A percentile compares a stretch with the other conserved stretches of the same genome.
phyloP scores from a whole-genome alignment of 2,888 invertebrate species.

The Coleophora deauratella region DNA sequence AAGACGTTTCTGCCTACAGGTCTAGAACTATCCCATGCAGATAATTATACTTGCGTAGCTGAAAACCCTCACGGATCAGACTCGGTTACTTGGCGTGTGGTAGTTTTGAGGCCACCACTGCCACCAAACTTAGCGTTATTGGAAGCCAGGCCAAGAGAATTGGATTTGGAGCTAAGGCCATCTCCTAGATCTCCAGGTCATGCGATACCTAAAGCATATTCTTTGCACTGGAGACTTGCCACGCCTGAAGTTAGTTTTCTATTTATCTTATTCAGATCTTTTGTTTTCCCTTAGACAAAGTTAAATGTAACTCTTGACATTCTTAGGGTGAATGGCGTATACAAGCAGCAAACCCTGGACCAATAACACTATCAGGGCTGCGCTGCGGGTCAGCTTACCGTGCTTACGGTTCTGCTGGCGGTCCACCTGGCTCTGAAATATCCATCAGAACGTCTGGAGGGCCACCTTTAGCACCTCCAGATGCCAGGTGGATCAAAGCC shows the following conservation, averaged over 20 bases:
- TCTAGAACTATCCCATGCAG: conserved; percentile 80
- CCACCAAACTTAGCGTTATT: conserved; percentile 78
- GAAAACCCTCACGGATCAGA: conserved; percentile 90
- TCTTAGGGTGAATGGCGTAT: conserved; percentile 79
- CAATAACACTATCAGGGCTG: conserved; percentile 78
- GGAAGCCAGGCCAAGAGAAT: conserved; percentile 54
- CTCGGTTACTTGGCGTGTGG: conserved; percentile 84
- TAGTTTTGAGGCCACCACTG: conserved; percentile 83
- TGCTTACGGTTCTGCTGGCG: conserved; percentile 86
- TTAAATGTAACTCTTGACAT: neutral
- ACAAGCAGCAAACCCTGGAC: conserved; percentile 54
- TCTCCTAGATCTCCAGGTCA: conserved; percentile 52
- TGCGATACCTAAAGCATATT: conserved; percentile 74
- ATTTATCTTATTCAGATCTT: neutral
- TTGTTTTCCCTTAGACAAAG: neutral
- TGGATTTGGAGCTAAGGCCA: conserved; percentile 56
- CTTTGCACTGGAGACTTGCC: conserved; percentile 79
- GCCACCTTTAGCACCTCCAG: conserved; percentile 76
- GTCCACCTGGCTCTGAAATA: conserved; percentile 82
- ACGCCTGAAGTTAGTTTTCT: conserved; percentile 78
- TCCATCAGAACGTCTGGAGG: conserved; percentile 88
- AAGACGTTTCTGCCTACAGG: conserved; percentile 43
- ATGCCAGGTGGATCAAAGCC: conserved; percentile 82
- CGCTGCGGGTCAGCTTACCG: conserved; percentile 90
- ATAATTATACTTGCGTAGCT: conserved; percentile 86